Percentiles rank a stretch among this genome's conserved stretches.
Conservation (phyloP, 1,140 invertebrate species). For the Lineus longissimus region DNA sequence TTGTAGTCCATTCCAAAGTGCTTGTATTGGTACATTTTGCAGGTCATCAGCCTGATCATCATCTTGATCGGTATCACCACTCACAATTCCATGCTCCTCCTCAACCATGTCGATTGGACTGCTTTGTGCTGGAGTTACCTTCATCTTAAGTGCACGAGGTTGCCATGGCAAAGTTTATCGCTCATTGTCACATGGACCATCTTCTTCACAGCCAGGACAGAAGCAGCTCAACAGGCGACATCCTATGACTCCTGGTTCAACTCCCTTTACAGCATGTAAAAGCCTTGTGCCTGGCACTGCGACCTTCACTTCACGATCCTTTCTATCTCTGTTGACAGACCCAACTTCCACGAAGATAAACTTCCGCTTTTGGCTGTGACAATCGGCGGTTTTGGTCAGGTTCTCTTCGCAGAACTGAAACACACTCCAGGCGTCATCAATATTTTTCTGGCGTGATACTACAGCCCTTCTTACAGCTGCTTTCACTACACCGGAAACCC, state of each 20-base stretch:
- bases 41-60: no score
- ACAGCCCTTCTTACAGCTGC: slow-evolving; percentile 9
- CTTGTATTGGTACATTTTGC: no score
- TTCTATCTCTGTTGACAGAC: slow-evolving; percentile 9
- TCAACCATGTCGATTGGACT: no score
- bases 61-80: no score
- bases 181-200: no score
- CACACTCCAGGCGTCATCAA: slow-evolving; percentile 17
- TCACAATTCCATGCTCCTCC: no score
- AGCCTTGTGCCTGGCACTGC: slow-evolving; percentile 5
- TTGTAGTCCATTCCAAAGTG: no score
- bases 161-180: no score
- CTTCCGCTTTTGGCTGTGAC: slow-evolving; percentile 4
- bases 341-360: slow-evolving; percentile 12
- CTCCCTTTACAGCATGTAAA: slow-evolving; percentile 8
- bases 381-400: slow-evolving; percentile 3
- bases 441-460: background rate
- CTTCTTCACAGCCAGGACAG: slow-evolving; percentile 11
- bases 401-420: slow-evolving; percentile 10
- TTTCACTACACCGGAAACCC: slow-evolving; percentile 24
- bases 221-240: slow-evolving; percentile 15
- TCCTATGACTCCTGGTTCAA: slow-evolving; percentile 12
- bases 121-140: no score
- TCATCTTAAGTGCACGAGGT: no score
- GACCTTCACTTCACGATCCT: slow-evolving; percentile 5